A percentile compares a stretch with the other conserved stretches of the same genome.
These are phyloP conservation scores for Apoda limacodes DNA, from an alignment of 2,888 invertebrate genomes.

Conservation along the genomic window DNA sequence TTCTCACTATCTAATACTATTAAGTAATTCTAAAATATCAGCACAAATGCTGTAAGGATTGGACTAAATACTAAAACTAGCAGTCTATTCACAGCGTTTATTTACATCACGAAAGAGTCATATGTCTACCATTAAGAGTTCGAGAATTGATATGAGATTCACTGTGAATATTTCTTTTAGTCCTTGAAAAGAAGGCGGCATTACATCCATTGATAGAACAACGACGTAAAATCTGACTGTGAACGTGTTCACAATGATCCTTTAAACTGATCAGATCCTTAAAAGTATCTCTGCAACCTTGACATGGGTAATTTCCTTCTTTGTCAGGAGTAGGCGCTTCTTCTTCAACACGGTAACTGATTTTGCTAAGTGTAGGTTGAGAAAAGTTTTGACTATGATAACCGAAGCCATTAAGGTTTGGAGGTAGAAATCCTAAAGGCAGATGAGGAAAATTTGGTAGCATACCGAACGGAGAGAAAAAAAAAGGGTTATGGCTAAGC, in stretches of 20 bases:
- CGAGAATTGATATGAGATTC: slow-evolving; percentile 71
- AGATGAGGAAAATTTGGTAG: slow-evolving; percentile 58
- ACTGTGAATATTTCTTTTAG: slow-evolving; percentile 81
- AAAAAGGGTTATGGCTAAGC: slow-evolving; percentile 55
- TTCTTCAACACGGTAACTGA: slow-evolving; percentile 75
- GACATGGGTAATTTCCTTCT: slow-evolving; percentile 76
- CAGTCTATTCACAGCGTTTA: slow-evolving; percentile 18
- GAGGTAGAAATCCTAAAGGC: slow-evolving; percentile 54
- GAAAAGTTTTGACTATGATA: slow-evolving; percentile 50
- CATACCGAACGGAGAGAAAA: slow-evolving; percentile 61
- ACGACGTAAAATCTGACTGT: slow-evolving; percentile 76
- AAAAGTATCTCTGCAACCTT: slow-evolving; percentile 75
- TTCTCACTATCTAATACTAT: slow-evolving; percentile 28
- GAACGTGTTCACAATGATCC: slow-evolving; percentile 79
- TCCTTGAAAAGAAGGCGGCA: slow-evolving; percentile 82
- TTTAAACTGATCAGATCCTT: slow-evolving; percentile 73
- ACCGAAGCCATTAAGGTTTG: slow-evolving; percentile 50
- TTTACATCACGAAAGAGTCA: slow-evolving; percentile 45
- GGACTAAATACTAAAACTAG: slow-evolving; percentile 18
- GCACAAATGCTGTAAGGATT: slow-evolving; percentile 57
- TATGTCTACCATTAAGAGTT: slow-evolving; percentile 42
- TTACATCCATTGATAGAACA: slow-evolving; percentile 84
- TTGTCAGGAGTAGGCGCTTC: slow-evolving; percentile 75
- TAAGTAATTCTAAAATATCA: slow-evolving; percentile 49
- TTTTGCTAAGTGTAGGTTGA: slow-evolving; percentile 41